Conservation (phyloP, 2,797 vertebrate species). For the Nasua narica region DNA sequence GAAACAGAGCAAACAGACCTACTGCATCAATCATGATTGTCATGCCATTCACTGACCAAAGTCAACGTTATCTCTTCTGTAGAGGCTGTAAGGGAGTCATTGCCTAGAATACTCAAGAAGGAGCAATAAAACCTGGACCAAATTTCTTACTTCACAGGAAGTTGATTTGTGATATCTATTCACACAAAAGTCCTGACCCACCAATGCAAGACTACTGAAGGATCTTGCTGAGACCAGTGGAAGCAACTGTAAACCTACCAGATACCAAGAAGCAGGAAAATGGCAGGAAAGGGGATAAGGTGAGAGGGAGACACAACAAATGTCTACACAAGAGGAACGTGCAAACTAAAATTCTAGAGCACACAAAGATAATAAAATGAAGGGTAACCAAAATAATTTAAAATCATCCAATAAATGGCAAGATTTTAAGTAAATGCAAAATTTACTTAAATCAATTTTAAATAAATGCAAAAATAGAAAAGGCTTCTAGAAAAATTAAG, state of each 20-base stretch:
- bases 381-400: not conserved
- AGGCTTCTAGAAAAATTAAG: not conserved
- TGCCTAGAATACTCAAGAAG: not conserved
- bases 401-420: not conserved
- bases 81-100: not conserved
- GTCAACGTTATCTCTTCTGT: not conserved
- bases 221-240: not conserved
- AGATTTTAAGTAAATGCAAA: not conserved
- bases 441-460: not conserved
- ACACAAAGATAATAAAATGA: not conserved
- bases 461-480: not conserved
- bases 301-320: not conserved
- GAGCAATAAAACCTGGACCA: not conserved
- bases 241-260: not conserved
- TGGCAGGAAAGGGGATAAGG: rapidly evolving
- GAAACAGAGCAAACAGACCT: not conserved
- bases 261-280: not conserved
- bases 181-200: not conserved
- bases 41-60: not conserved
- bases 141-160: not conserved
- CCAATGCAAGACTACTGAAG: not conserved
- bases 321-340: not conserved
- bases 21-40: not conserved
- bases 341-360: not conserved
- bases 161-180: not conserved